A percentile compares a stretch with the other conserved stretches of the same genome.
These are phyloP conservation scores for Anhinga anhinga DNA, from an alignment of 2,113 vertebrate genomes.

Conservation along the genomic window DNA sequence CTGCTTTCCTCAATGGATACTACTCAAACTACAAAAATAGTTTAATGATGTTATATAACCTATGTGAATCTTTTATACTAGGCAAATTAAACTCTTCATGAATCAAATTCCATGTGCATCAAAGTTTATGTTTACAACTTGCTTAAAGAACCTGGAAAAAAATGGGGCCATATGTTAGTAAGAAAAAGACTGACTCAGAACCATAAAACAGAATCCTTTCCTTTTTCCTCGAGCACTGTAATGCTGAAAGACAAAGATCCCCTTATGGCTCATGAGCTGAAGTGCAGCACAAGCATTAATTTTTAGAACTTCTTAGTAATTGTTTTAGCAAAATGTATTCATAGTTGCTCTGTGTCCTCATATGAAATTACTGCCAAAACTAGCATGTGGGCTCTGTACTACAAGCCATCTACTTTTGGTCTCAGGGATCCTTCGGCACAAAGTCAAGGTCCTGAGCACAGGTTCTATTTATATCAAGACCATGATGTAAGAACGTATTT, in stretches of 20 bases:
- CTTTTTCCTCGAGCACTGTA: conserved; percentile 4
- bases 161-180: conserved; percentile 57
- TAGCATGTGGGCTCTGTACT: not conserved
- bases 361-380: not conserved
- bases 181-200: conserved; percentile 50
- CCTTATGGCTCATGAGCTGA: conserved; percentile 8
- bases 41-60: conserved; percentile 42
- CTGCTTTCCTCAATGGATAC: conserved; percentile 24
- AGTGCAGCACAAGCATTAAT: conserved; percentile 14
- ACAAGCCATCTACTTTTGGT: not conserved
- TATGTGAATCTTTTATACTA: conserved; percentile 14
- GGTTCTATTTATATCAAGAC: not conserved
- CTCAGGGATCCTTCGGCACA: not conserved
- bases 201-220: conserved; percentile 17
- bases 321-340: not conserved
- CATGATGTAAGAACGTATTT: fast-evolving
- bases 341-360: not conserved
- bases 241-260: conserved; percentile 25
- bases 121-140: conserved; percentile 35
- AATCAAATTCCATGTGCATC: conserved; percentile 54
- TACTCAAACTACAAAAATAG: conserved; percentile 45
- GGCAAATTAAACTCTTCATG: conserved; percentile 43
- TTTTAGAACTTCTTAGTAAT: not conserved
- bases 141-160: conserved; percentile 47
- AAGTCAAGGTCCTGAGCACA: not conserved